Evolutionary conservation across 2,113 vertebrate species (phyloP).

Genomic region (Rhinolophus ferrumequinum): DNA sequence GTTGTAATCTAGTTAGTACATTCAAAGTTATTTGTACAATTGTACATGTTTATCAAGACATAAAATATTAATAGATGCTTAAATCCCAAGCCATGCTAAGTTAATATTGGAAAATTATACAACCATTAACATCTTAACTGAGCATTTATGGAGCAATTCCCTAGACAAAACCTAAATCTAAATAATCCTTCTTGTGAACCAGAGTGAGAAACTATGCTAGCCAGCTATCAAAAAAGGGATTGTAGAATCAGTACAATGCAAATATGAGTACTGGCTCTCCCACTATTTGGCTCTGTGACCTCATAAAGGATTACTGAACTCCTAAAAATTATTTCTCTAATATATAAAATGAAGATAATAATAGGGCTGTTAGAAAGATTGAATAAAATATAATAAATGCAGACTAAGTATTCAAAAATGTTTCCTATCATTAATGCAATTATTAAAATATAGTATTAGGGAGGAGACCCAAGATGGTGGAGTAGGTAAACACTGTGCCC

Average conservation of each 20-base stretch:
- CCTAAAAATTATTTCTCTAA: neutral
- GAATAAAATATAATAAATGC: neutral
- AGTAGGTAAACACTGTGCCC: too few relatives aligned
- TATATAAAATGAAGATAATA: neutral
- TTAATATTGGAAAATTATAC: neutral
- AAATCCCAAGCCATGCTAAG: neutral
- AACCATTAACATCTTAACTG: constrained; percentile 9
- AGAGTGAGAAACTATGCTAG: neutral
- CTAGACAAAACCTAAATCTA: neutral
- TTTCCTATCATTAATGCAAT: neutral
- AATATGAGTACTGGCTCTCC: neutral
- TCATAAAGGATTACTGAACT: neutral
- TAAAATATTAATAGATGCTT: neutral
- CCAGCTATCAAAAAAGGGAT: neutral
- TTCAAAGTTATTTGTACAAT: neutral
- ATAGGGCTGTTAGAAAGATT: neutral
- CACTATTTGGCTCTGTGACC: neutral
- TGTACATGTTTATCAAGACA: neutral
- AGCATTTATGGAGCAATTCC: neutral
- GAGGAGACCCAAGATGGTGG: too few relatives aligned
- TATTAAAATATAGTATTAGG: neutral
- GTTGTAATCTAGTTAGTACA: neutral
- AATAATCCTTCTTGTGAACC: neutral
- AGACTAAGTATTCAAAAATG: neutral
- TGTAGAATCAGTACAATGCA: neutral